These are phyloP conservation scores for Drosophila pruinosa DNA, from an alignment of 1,140 invertebrate genomes.

Conservation along the genomic window DNA sequence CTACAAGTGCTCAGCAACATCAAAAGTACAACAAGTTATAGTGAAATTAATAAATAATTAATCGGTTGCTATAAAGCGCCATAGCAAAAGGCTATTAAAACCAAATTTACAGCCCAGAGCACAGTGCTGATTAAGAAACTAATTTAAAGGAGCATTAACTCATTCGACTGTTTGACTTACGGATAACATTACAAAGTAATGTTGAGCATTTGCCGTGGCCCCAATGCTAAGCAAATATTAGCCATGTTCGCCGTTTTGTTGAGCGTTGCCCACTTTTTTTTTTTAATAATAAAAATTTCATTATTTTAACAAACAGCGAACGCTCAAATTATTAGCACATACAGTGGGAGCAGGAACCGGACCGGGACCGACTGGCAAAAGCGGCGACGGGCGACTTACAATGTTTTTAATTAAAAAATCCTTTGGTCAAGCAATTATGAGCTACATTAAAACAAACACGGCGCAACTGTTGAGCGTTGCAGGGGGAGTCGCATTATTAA, in stretches of 20 bases:
- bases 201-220: constrained; percentile 46
- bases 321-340: constrained; percentile 43
- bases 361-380: neutral
- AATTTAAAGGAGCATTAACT: constrained; percentile 28
- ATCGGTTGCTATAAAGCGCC: no score
- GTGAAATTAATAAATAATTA: no score
- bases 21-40: no score
- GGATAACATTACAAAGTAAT: constrained; percentile 54
- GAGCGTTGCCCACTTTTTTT: constrained; percentile 54
- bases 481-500: constrained; percentile 19
- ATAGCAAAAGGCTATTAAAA: neutral
- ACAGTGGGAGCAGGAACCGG: neutral
- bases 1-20: no score
- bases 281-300: constrained; percentile 69
- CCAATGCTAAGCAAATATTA: constrained; percentile 70
- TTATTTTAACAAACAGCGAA: constrained; percentile 66
- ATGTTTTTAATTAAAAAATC: constrained; percentile 80
- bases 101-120: constrained; percentile 8
- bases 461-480: neutral
- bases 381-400: constrained; percentile 49
- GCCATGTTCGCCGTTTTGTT: constrained; percentile 53
- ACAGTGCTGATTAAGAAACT: constrained; percentile 59
- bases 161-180: constrained; percentile 43
- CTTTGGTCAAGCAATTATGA: constrained; percentile 78
- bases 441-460: constrained; percentile 74